Base-by-base conservation (phyloP, 2,113 vertebrate genomes). In the Perca fluviatilis region DNA sequence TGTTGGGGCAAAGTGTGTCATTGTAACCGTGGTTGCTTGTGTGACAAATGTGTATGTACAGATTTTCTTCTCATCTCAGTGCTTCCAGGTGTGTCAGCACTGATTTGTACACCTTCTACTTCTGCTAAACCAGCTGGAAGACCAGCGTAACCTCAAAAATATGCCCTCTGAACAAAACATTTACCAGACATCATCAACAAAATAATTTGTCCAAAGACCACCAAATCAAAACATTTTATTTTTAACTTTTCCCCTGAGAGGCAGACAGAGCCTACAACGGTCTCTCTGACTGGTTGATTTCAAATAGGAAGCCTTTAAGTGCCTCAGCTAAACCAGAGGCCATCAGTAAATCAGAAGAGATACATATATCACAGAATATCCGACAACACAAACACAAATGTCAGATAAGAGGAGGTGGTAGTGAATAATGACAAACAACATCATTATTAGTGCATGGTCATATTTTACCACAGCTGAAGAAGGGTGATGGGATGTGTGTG, bases 31-130 rank as follows among this genome's bases (percentile, higher is more conserved):
- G 46, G 23, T 43, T 80, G 51, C 25, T 57, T 18, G 25, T 43
- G 27, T 56, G 76, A 77, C 18, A 62, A 69, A 69, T 49, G 21
- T 43, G 51, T 12, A 50, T n/a, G 23, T 47, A 79, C 57, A 58
- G 43, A 19, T 46, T 43, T 46, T 49, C 67, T 43, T 65, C 56
- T 77, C 69, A 36, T 5, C 12, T 86, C 67, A 91, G 73, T 14
- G 74, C 64, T 63, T 74, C 79, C 36, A 93, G 77, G 66, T 77
- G 75, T 51, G 86, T 79, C 51, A 78, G 66, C 4, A 65, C 78
- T 65, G 88, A 82, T 56, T 85, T 87, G 30, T 91, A 23, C 72
- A 93, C 81, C 16, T 64, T 71, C 53, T 90, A 65, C 27, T 67
- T 6, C 23, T 79, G n/a, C 12, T n/a, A 54, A 56, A 30, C n/a